These are phyloP conservation scores for Hipparchia sbordonii DNA, from an alignment of 2,888 invertebrate genomes.

Conservation along the genomic window DNA sequence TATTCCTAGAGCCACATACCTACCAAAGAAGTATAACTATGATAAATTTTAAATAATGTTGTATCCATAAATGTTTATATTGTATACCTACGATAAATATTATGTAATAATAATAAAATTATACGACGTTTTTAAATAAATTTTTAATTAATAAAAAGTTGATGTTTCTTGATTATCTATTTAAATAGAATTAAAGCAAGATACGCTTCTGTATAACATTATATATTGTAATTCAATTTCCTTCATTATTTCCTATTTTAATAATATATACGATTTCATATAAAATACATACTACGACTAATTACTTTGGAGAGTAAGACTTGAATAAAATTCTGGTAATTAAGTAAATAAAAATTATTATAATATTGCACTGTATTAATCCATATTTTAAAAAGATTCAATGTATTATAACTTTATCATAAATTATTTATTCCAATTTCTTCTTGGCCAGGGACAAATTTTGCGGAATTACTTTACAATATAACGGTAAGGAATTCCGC, in stretches of 20 bases:
- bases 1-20: constrained; percentile 2
- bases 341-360: neutral
- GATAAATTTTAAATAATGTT: constrained; percentile 10
- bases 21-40: constrained; percentile 6
- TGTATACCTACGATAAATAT: constrained; percentile 3
- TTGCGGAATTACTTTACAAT: neutral
- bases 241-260: neutral
- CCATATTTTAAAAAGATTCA: too few species aligned
- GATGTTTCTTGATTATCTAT: constrained; percentile 31
- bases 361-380: neutral
- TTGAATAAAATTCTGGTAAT: constrained; percentile 1
- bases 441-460: neutral
- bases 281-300: neutral
- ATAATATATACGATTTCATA: neutral
- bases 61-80: constrained; percentile 25
- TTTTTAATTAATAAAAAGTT: constrained; percentile 26
- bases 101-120: constrained; percentile 1
- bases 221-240: constrained; percentile 9
- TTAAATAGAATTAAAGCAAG: constrained; percentile 32
- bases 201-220: constrained; percentile 33
- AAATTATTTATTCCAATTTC: too few species aligned
- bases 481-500: too few species aligned
- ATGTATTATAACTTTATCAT: too few species aligned
- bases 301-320: neutral
- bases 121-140: constrained; percentile 32